These are phyloP conservation scores for Cyprinella venusta DNA, from an alignment of 2,797 vertebrate species.

Conservation along the genomic window DNA sequence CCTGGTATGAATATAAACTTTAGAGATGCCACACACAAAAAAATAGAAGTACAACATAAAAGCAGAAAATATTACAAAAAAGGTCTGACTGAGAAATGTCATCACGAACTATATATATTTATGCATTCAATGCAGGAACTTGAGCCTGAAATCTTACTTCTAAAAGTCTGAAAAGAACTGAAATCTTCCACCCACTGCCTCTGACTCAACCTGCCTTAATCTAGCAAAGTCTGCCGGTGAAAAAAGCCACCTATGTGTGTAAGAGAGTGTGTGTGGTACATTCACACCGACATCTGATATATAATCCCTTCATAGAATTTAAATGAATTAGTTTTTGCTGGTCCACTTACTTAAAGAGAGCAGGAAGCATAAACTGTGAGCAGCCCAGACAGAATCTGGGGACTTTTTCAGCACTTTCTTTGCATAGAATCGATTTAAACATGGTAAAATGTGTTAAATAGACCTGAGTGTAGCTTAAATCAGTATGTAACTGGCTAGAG, in stretches of 20 bases:
- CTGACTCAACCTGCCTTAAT: constrained; percentile 54
- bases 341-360: constrained; percentile 24
- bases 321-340: constrained; percentile 15
- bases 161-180: constrained; percentile 46
- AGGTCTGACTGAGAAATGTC: constrained; percentile 18
- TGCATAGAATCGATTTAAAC: neutral
- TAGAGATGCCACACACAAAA: neutral
- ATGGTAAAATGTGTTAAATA: neutral
- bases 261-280: constrained; percentile 1
- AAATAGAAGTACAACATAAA: neutral
- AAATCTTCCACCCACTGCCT: constrained; percentile 50
- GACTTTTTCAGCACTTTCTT: neutral
- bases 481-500: neutral
- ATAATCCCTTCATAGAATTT: constrained; percentile 39
- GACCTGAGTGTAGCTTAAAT: neutral
- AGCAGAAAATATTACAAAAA: neutral
- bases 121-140: constrained; percentile 17
- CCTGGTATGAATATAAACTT: neutral
- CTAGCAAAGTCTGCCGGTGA: constrained; percentile 38
- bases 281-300: constrained; percentile 34
- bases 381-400: neutral
- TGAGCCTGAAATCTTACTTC: constrained; percentile 32
- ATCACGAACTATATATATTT: constrained; percentile 24
- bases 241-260: constrained; percentile 23
- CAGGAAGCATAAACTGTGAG: neutral